Conservation (phyloP, 2,797 vertebrate species). For the Artibeus jamaicensis region DNA sequence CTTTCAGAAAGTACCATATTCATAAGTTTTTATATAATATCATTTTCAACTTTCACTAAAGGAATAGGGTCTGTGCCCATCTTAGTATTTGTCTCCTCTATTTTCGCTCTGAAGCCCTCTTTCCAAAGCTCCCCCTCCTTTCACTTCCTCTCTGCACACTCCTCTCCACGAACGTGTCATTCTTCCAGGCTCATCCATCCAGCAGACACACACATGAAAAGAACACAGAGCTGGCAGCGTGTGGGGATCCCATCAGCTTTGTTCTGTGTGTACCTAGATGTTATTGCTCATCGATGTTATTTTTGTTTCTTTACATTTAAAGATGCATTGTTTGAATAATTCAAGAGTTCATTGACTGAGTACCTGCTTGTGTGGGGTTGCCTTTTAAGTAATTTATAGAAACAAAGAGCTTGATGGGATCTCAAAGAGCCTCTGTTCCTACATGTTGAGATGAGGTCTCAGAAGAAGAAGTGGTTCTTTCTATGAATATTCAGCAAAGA, state of each 20-base stretch:
- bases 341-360: not conserved
- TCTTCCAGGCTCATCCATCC: not conserved
- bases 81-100: not conserved
- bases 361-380: not conserved
- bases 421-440: not conserved
- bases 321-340: not conserved
- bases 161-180: no score
- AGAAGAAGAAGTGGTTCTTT: not conserved
- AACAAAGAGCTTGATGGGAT: not conserved
- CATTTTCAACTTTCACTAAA: not conserved
- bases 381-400: not conserved
- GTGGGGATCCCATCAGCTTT: not conserved
- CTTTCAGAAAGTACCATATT: not conserved
- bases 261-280: not conserved
- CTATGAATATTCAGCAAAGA: not conserved
- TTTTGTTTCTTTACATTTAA: not conserved
- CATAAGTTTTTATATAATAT: not conserved
- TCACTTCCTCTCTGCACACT: not conserved
- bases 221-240: not conserved
- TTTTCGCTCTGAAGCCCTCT: not conserved
- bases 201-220: not conserved
- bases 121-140: not conserved
- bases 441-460: not conserved
- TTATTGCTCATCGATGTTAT: no score
- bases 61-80: not conserved